phyloP scores from a whole-genome alignment of 2,113 vertebrate genomes.

The Sarotherodon lohbergeri region DNA sequence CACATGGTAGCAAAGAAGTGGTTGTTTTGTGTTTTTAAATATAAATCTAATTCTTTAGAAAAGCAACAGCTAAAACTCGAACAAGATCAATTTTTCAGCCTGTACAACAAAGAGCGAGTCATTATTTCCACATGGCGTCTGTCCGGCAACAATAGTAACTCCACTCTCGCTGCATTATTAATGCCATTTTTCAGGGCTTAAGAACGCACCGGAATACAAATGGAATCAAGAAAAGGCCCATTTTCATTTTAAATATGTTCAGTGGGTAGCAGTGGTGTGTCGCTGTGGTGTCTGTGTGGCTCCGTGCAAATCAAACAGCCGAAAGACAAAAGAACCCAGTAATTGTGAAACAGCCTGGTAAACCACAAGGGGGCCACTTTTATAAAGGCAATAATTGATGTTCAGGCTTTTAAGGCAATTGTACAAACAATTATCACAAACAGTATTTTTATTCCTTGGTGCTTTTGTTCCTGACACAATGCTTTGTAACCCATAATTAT shows the following conservation, averaged over 20 bases:
- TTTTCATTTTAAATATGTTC: neutral
- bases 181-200: neutral
- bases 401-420: slow-evolving; percentile 7
- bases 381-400: slow-evolving; percentile 34
- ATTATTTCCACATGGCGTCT: neutral
- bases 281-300: neutral
- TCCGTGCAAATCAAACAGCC: neutral
- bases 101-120: neutral
- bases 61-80: neutral
- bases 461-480: slow-evolving; percentile 6
- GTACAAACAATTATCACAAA: slow-evolving; percentile 35
- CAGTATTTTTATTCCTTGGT: slow-evolving; percentile 2
- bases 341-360: slow-evolving; percentile 5
- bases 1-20: neutral
- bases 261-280: neutral
- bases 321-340: neutral
- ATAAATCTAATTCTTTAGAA: neutral
- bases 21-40: neutral
- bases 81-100: neutral
- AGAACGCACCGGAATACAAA: slow-evolving; percentile 8
- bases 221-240: neutral
- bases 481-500: slow-evolving; percentile 2
- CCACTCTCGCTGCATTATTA: slow-evolving; percentile 11
- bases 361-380: neutral
- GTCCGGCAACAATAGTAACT: neutral